Percentiles rank a stretch among this genome's conserved stretches.
Evolutionary conservation across 2,797 vertebrate species (phyloP).

Genomic region (Nyctibius grandis): DNA sequence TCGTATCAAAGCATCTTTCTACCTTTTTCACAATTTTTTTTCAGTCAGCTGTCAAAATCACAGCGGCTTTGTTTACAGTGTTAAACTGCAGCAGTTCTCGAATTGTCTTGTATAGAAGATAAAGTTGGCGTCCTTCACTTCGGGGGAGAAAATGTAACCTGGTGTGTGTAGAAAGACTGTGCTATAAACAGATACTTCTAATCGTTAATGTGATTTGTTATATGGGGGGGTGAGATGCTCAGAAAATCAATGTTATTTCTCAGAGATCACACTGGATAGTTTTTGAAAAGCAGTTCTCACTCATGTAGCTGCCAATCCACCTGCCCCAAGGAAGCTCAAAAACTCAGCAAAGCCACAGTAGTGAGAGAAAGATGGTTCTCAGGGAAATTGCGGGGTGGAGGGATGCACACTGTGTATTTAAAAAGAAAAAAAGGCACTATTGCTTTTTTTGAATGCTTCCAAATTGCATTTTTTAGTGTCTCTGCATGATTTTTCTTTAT

Average conservation of each 20-base stretch:
- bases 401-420: background rate
- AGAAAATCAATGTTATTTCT: background rate
- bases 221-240: accelerated
- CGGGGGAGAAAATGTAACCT: background rate
- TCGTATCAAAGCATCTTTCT: background rate
- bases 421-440: background rate
- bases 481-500: background rate
- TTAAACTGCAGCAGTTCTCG: background rate
- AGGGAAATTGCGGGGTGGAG: background rate
- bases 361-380: background rate
- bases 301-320: background rate
- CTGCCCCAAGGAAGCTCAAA: background rate
- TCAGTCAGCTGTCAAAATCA: background rate
- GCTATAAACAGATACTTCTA: background rate
- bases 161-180: background rate
- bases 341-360: background rate
- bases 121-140: background rate
- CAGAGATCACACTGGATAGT: background rate
- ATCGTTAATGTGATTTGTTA: background rate
- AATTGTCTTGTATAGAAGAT: background rate
- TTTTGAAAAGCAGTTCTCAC: background rate
- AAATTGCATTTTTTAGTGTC: background rate
- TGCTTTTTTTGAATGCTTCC: background rate
- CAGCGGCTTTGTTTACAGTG: background rate
- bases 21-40: background rate